Base-by-base conservation (phyloP, 2,113 vertebrate species). In the Sigmodon hispidus region DNA sequence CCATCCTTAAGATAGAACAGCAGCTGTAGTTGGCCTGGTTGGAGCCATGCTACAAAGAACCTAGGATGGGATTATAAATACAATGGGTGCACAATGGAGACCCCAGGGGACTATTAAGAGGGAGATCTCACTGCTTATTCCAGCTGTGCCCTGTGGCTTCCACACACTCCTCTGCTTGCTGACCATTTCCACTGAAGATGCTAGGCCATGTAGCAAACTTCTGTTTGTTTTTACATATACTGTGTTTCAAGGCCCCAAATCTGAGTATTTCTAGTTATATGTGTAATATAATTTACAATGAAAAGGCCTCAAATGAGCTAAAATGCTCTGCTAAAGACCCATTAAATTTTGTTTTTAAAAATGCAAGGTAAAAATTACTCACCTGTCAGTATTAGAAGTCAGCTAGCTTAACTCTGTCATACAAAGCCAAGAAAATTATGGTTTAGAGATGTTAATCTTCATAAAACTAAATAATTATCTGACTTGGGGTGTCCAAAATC, bases 391-490 rank as follows among this genome's bases (percentile, higher is more conserved):
- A 29, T 55, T 48, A 83, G 52, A 83, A 84, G 45, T 83, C 15
- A 70, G 83, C 67, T 55, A 65, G 59, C 40, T 43, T 80, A 81
- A 83, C 11, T 91, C 22, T 90, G 59, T 57, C n/a, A 87, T 13
- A 76, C 73, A 75, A 77, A 90, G 50, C 11, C 85, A 72, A 94
- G 48, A 21, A 92, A 75, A 87, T 77, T 90, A 92, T 61, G 36
- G 61, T 24, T 90, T 75, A 93, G 86, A 73, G n/a, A 94, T 75
- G 43, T 55, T 79, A 85, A 87, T 12, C 36, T 76, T 59, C 13
- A 29, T 91, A 79, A 80, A 50, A 50, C 8, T 79, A 86, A 91
- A 52, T 31, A 76, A 67, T 69, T 90, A 67, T 7, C 15, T 86
- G 76, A 52, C 1, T 65, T 45, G 59, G 73, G 31, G 36, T 12